These are phyloP conservation scores for Triplophysa tibetana DNA, from an alignment of 2,113 vertebrate genomes.

Conservation along the genomic window DNA sequence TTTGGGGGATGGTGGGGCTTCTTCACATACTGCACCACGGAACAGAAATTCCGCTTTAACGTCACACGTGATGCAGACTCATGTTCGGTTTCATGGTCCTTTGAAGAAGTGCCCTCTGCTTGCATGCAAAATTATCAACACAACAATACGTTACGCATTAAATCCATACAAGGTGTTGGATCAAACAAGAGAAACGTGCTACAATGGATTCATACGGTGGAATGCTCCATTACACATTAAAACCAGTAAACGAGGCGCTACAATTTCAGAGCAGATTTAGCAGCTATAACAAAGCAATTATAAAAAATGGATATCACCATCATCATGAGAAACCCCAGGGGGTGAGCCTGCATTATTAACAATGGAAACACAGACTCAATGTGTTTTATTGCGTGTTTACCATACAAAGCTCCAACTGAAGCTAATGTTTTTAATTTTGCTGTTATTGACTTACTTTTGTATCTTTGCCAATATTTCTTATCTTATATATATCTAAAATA, in stretches of 20 bases:
- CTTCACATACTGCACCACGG: background rate
- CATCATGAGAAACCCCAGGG: conserved; percentile 32
- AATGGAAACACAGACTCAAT: conserved; percentile 17
- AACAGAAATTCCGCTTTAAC: conserved; percentile 48
- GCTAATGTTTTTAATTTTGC: background rate
- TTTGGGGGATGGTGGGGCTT: conserved; percentile 23
- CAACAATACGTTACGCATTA: background rate
- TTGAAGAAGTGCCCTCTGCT: conserved; percentile 26
- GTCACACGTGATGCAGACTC: too few relatives aligned
- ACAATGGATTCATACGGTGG: conserved; percentile 28
- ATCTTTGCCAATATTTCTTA: background rate
- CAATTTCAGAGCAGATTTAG: conserved; percentile 37
- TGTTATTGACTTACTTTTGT: background rate
- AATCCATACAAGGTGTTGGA: background rate
- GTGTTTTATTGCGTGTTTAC: conserved; percentile 4
- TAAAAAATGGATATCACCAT: conserved; percentile 44
- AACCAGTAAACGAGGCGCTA: conserved; percentile 35
- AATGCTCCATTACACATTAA: background rate
- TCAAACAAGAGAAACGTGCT: background rate
- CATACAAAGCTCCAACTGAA: conserved; percentile 2
- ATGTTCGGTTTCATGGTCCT: conserved; percentile 20
- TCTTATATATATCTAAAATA: too few relatives aligned
- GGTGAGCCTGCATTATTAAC: conserved; percentile 40
- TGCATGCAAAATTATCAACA: conserved; percentile 8
- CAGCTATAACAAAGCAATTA: conserved; percentile 57